Percentiles rank a stretch among this genome's conserved stretches.
phyloP scores from a whole-genome alignment of 2,113 vertebrate genomes.

The Nerophis ophidion region DNA sequence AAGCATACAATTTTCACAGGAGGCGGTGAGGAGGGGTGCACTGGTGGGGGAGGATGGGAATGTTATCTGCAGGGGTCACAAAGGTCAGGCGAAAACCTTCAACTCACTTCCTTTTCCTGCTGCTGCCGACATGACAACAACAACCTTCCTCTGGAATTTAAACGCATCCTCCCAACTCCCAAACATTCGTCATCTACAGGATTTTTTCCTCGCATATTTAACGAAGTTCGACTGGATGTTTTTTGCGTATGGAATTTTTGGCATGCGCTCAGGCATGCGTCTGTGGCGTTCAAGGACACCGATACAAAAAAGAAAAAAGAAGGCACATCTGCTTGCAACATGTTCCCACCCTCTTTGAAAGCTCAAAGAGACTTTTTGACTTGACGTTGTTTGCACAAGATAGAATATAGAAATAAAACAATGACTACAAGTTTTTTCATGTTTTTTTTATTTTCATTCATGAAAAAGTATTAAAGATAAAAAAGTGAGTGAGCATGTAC shows the following conservation, averaged over 20 bases:
- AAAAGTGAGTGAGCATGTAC: too few species aligned
- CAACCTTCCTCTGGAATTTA: constrained; percentile 58
- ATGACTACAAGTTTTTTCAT: too few species aligned
- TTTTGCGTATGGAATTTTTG: constrained; percentile 15
- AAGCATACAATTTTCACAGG: background rate
- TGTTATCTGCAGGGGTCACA: constrained; percentile 62
- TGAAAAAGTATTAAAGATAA: too few species aligned
- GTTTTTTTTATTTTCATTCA: too few species aligned
- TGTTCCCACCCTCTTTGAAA: constrained; percentile 19
- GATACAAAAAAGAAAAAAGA: constrained; percentile 4
- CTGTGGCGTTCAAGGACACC: constrained; percentile 34
- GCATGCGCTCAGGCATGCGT: constrained; percentile 13
- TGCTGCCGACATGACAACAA: constrained; percentile 60
- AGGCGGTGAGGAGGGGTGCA: constrained; percentile 17
- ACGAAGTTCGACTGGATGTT: background rate
- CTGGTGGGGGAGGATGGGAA: constrained; percentile 62
- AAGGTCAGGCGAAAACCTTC: constrained; percentile 61
- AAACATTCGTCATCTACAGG: constrained; percentile 15
- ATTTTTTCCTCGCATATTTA: too few species aligned
- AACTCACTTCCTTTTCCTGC: constrained; percentile 72
- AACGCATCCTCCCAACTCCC: constrained; percentile 30
- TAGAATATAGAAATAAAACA: constrained; percentile 11
- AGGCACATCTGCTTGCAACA: constrained; percentile 8
- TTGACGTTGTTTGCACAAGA: constrained; percentile 14
- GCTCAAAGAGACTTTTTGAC: constrained; percentile 11